These are phyloP conservation scores for Alauda arvensis DNA, from an alignment of 2,797 vertebrate genomes.

Conservation along the genomic window DNA sequence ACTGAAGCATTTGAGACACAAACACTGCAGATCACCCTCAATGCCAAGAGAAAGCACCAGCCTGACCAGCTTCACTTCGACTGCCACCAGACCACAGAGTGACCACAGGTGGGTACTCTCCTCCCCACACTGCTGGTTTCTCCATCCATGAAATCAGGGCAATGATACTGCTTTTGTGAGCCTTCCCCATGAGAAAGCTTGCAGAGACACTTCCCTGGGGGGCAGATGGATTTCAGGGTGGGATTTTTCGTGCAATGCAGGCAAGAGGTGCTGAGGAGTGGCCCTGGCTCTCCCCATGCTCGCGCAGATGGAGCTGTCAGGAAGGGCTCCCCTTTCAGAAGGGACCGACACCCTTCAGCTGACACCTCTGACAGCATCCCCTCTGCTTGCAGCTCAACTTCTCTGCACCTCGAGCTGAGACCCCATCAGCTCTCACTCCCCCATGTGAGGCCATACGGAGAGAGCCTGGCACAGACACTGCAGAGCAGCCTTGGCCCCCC, in stretches of 20 bases:
- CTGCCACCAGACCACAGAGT: not conserved
- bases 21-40: not conserved
- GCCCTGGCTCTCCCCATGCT: not conserved
- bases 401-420: not conserved
- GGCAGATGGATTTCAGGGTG: not conserved
- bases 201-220: not conserved
- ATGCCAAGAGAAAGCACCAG: not conserved
- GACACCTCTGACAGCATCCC: not conserved
- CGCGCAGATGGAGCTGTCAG: not conserved
- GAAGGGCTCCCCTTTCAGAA: not conserved
- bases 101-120: accelerated
- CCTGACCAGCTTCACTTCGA: not conserved
- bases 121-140: not conserved
- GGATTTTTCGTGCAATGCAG: not conserved
- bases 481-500: not conserved
- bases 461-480: not conserved
- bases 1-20: not conserved
- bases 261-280: not conserved
- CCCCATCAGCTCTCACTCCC: not conserved
- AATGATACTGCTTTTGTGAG: not conserved
- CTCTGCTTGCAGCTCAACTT: not conserved
- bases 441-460: accelerated
- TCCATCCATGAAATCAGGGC: not conserved
- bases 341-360: not conserved
- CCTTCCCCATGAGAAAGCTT: not conserved